Conservation (phyloP, 2,888 invertebrate genomes). For the Drosophila affinis region DNA sequence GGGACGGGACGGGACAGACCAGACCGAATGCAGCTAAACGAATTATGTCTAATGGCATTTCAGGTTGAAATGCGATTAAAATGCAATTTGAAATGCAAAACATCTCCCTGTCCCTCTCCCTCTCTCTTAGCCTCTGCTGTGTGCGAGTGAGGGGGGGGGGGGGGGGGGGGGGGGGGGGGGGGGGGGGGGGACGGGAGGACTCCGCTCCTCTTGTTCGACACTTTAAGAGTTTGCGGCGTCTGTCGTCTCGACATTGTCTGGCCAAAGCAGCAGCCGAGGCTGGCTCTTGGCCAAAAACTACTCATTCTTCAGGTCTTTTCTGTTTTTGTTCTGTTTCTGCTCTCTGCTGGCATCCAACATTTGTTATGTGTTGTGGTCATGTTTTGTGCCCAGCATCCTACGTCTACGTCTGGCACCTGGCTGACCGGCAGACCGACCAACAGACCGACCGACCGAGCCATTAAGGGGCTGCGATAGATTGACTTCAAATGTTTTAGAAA, state of each 20-base stretch:
- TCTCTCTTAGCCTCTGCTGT: not conserved
- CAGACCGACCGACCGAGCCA: conserved; percentile 14
- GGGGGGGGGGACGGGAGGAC: not conserved
- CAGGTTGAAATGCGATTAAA: conserved; percentile 79
- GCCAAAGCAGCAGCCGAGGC: conserved; percentile 38
- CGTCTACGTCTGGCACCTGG: conserved; percentile 47
- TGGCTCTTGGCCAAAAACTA: conserved; percentile 37
- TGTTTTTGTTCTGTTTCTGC: not conserved
- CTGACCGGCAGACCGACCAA: conserved; percentile 6
- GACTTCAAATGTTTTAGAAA: conserved; percentile 68
- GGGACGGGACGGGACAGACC: conserved; percentile 33
- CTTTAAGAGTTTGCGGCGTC: conserved; percentile 47
- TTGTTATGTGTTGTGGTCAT: conserved; percentile 37
- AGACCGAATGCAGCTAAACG: conserved; percentile 74
- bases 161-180: too few relatives aligned
- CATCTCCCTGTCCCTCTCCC: conserved; percentile 47
- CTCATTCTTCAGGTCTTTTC: conserved; percentile 32
- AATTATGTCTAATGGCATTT: conserved; percentile 79
- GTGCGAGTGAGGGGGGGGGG: not conserved
- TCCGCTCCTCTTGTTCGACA: conserved; percentile 19
- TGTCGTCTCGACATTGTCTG: conserved; percentile 10
- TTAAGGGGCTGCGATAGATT: conserved; percentile 56
- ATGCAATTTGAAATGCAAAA: conserved; percentile 78
- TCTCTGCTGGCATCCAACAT: not conserved
- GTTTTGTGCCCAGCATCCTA: conserved; percentile 19